Evolutionary conservation across 1,140 invertebrate species (phyloP).

Genomic region (Potamilus streckersoni): DNA sequence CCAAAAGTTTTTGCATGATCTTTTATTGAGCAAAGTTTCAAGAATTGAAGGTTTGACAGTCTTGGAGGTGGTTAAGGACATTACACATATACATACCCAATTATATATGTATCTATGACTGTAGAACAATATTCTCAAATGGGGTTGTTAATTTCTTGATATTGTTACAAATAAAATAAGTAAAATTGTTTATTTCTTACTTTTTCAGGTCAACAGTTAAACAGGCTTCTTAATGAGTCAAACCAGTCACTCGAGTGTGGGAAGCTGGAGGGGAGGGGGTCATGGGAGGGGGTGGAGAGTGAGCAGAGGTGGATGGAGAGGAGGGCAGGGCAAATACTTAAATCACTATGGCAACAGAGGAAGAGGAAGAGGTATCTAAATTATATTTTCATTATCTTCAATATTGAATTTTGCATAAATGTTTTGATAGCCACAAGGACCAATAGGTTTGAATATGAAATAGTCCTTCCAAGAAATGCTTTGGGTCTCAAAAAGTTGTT

Average conservation of each 20-base stretch:
- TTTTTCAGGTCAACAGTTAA: no score
- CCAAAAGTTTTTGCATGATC: no score
- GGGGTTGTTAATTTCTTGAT: no score
- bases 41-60: no score
- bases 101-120: no score
- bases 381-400: not conserved
- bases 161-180: no score
- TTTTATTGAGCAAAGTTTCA: no score
- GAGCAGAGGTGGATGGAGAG: slow-evolving; percentile 40
- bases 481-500: not conserved
- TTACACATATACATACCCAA: no score
- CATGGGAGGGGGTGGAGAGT: slow-evolving; percentile 36
- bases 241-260: slow-evolving; percentile 26
- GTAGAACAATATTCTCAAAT: no score
- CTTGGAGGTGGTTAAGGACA: no score
- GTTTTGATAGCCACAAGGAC: not conserved
- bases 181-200: no score
- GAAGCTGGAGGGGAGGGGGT: slow-evolving; percentile 13
- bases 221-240: slow-evolving; percentile 30
- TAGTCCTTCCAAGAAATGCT: not conserved
- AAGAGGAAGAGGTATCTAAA: not conserved
- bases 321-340: slow-evolving; percentile 44
- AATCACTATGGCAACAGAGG: slow-evolving; percentile 51
- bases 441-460: not conserved
- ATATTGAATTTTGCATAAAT: not conserved